Base-by-base conservation (phyloP, 1,140 invertebrate genomes). In the Drosophila pruinosa region DNA sequence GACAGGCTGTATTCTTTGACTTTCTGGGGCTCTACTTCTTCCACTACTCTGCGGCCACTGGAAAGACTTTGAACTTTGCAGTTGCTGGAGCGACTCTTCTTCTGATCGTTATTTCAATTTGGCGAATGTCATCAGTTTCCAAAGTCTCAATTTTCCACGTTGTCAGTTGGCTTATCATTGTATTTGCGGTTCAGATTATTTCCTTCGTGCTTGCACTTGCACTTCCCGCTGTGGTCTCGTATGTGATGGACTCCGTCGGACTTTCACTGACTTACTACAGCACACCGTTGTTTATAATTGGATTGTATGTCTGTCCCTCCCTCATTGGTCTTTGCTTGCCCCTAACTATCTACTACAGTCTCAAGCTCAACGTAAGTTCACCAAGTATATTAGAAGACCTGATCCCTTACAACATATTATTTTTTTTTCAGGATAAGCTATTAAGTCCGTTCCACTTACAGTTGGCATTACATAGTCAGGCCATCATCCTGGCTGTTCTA, bases 1-100 rank as follows among this genome's bases (percentile, higher is more conserved):
- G 93, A 4, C 94, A 93, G 74, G 92, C 95, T 39, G 94, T 96
- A 0, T 97, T 95, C 89, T 97, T 96, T 91, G 96, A 97, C 90
- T 93, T 97, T 73, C 83, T 97, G 21, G 96, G 96, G 14, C 91
- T 94, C 10, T 95, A 95, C 77, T 94, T 96, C 21, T 85, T 95
- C 22, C 83, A 92, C 62, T 95, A 94, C 92, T 91, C 94, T 5
- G 93, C 93, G 69, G 81, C 91, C 8, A 79, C 92, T 2, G 93
- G 92, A 5, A 92, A 91, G 62, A 75, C 93, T 72, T 89, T 95
- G 3, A 95, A 95, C 89, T 72, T 93, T 28, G 70, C 80, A 54
- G 91, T 93, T 78, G 92, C 94, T 76, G 91, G 91, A 45, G 86
- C 93, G 6, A 17, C 71, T 6, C 6, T 78, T 0, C 12, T 61